Base-by-base conservation (phyloP, 2,797 vertebrate species). In the Cirrhinus mrigala region DNA sequence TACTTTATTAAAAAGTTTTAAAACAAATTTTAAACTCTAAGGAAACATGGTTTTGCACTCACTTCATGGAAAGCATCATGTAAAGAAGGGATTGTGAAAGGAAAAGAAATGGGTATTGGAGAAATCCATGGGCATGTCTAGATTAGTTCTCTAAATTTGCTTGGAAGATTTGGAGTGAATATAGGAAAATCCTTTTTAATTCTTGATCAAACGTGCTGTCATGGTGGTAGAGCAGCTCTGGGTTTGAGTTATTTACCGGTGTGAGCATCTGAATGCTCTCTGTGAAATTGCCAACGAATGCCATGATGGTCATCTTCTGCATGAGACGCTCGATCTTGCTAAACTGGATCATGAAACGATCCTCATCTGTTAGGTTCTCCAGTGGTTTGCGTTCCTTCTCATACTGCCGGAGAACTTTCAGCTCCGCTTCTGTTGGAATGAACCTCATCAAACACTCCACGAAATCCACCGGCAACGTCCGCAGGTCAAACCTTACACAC, bases 291-390 rank as follows among this genome's bases (percentile, higher is more conserved):
- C 97, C 98, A 11, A 99, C 95, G 81, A 99, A 99, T 3, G 98
- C 96, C 98, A 99, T 99, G 93, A 99, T 99, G 92, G 97, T 99
- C 98, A 99, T 98, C 87, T 98, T 99, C 95, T 99, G 98, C 96
- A 98, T 96, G 87, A 99, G 95, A 89, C 98, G 93, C 94, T 99
- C 98, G 0, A 99, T 98, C 91, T 98, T 99, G 88, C 98, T 98
- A 93, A 99, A 99, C 92, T 98, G 97, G 96, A 99, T 95, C 98
- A 99, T 99, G 94, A 99, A 99, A 33, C 98, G 95, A 90, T 99
- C 98, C 88, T 99, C 98, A 1, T 99, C 96, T 0, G 98, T 97
- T 86, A 99, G 89, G 90, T 96, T 97, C 91, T 99, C 98, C 73
- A 99, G 64, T 0, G 98, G 97, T 82, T 98, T 99, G 84, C 96